Percentiles rank a stretch among this genome's conserved stretches.
These are phyloP conservation scores for Bombus pascuorum DNA, from an alignment of 1,140 invertebrate species.

Conservation along the genomic window DNA sequence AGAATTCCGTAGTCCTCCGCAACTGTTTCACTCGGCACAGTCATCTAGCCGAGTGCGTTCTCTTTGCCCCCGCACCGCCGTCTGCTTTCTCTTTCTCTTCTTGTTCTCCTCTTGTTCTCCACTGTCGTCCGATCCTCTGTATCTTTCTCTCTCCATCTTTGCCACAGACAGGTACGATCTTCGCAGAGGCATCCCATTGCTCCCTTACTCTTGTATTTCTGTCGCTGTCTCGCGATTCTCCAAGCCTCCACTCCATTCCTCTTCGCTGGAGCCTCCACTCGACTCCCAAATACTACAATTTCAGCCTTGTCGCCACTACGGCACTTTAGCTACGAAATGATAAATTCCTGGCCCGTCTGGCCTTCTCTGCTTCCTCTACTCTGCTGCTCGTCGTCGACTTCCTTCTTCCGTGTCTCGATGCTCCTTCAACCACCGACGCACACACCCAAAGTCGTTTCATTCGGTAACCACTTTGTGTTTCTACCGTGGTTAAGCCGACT, in stretches of 20 bases:
- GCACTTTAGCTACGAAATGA: conserved; percentile 74
- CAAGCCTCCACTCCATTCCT: conserved; percentile 66
- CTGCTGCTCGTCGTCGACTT: background rate
- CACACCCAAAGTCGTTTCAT: conserved; percentile 25
- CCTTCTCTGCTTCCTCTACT: conserved; percentile 1
- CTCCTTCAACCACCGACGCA: background rate
- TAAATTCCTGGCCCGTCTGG: conserved; percentile 68
- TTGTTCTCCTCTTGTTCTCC: background rate
- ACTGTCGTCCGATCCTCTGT: background rate
- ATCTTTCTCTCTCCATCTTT: conserved; percentile 18
- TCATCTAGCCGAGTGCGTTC: background rate
- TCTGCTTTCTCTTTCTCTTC: background rate
- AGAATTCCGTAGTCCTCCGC: conserved; percentile 42
- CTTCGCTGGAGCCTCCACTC: conserved; percentile 67
- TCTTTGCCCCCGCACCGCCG: background rate
- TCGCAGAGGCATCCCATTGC: conserved; percentile 13
- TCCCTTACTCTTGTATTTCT: conserved; percentile 36
- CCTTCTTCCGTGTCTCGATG: background rate
- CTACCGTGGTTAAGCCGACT: conserved; percentile 48
- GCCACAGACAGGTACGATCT: conserved; percentile 38
- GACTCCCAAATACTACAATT: conserved; percentile 75
- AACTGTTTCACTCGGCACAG: conserved; percentile 44
- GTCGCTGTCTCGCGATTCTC: conserved; percentile 60
- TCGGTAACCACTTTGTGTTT: conserved; percentile 46
- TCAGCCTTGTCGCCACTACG: conserved; percentile 72